phyloP scores from a whole-genome alignment of 2,888 invertebrate genomes.

The Thecocarcelia acutangulata region DNA sequence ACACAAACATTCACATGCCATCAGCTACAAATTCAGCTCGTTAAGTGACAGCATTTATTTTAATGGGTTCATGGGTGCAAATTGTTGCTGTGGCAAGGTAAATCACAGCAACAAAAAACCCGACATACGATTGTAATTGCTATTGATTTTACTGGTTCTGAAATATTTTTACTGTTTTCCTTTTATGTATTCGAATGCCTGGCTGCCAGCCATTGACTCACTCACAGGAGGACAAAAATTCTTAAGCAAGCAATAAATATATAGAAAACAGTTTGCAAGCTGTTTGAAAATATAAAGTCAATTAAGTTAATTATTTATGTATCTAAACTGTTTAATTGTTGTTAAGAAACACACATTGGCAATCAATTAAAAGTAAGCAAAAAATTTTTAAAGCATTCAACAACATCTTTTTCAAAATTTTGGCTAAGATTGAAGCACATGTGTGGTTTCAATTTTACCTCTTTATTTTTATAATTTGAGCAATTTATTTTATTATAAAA shows the following conservation, averaged over 20 bases:
- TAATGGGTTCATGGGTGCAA: slow-evolving; percentile 44
- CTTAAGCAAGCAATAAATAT: too few species aligned
- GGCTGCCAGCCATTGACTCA: neutral
- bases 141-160: slow-evolving; percentile 43
- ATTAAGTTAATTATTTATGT: slow-evolving; percentile 27
- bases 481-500: too few species aligned
- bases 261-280: neutral
- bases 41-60: slow-evolving; percentile 57
- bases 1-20: neutral
- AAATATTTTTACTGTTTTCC: neutral
- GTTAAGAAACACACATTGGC: neutral
- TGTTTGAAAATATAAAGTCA: slow-evolving; percentile 12
- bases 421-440: too few species aligned
- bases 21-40: slow-evolving; percentile 7
- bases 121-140: slow-evolving; percentile 27
- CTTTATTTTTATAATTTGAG: too few species aligned
- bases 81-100: slow-evolving; percentile 57
- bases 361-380: neutral
- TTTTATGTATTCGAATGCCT: neutral
- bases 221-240: neutral
- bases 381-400: too few species aligned
- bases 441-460: too few species aligned
- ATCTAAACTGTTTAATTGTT: neutral
- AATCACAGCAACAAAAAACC: slow-evolving; percentile 18
- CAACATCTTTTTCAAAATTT: too few species aligned